These are phyloP conservation scores for Trichomalopsis sarcophagae DNA, from an alignment of 1,140 invertebrate species.

Conservation along the genomic window DNA sequence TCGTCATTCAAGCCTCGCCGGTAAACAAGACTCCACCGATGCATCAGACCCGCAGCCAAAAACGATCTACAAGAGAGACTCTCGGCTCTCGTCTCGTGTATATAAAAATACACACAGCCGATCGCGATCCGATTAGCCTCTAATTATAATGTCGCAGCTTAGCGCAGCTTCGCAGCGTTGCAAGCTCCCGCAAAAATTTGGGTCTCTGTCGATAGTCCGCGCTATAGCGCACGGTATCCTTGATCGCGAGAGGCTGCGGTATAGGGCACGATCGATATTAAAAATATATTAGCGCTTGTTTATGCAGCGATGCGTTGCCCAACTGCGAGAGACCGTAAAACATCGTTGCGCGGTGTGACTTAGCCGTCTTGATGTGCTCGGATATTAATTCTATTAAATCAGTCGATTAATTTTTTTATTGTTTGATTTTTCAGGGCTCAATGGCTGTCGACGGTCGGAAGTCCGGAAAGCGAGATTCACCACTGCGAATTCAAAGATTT, in stretches of 20 bases:
- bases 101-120: slow-evolving; percentile 49
- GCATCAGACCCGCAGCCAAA: slow-evolving; percentile 16
- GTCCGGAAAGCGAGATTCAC: slow-evolving; percentile 89
- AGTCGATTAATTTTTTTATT: too few species aligned
- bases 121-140: slow-evolving; percentile 61
- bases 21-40: slow-evolving; percentile 48
- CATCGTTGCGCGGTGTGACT: too few species aligned
- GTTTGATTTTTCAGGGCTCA: slow-evolving; percentile 80
- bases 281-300: slow-evolving; percentile 12
- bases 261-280: slow-evolving; percentile 3
- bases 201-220: slow-evolving; percentile 28
- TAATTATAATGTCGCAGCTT: slow-evolving; percentile 63
- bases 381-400: too few species aligned
- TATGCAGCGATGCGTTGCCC: too few species aligned
- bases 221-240: not conserved
- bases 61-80: not conserved
- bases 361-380: too few species aligned
- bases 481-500: slow-evolving; percentile 88
- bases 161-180: slow-evolving; percentile 29
- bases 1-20: slow-evolving; percentile 1
- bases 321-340: too few species aligned
- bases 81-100: not conserved
- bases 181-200: slow-evolving; percentile 42
- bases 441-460: slow-evolving; percentile 89
- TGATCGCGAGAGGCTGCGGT: not conserved